Evolutionary conservation across 2,797 vertebrate genomes (phyloP).

Genomic region (Intellagama lesueurii): DNA sequence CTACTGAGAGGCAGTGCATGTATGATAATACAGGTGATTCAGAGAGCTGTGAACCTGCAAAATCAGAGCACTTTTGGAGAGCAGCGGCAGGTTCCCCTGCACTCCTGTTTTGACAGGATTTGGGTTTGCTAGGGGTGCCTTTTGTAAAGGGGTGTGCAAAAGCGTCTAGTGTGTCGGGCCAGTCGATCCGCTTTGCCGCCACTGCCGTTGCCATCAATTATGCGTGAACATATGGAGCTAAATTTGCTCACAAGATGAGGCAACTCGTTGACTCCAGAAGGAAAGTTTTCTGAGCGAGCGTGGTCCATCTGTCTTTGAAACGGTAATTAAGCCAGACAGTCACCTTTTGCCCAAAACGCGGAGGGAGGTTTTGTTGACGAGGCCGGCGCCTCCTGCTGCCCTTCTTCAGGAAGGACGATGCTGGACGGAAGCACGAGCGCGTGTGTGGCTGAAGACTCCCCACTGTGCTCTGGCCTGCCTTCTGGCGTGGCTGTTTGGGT

Average conservation of each 20-base stretch:
- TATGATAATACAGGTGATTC: not conserved
- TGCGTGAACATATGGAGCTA: not conserved
- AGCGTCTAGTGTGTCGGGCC: not conserved
- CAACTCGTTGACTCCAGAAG: conserved; percentile 18
- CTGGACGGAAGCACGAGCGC: not conserved
- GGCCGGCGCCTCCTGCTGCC: not conserved
- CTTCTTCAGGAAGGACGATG: conserved; percentile 36
- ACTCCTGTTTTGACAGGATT: not conserved
- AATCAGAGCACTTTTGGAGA: not conserved
- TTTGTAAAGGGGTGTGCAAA: not conserved
- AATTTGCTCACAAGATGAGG: conserved; percentile 36
- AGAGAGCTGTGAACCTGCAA: conserved; percentile 29
- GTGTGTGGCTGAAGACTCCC: not conserved
- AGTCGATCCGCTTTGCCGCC: not conserved
- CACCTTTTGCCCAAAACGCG: conserved; percentile 34
- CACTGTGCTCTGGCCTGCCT: not conserved
- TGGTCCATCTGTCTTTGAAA: conserved; percentile 45
- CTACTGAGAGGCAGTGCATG: conserved; percentile 13
- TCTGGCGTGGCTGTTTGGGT: not conserved
- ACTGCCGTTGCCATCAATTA: conserved; percentile 14
- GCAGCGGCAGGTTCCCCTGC: too few relatives aligned
- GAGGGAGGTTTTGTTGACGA: conserved; percentile 12
- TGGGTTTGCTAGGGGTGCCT: not conserved
- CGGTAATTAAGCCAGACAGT: not conserved
- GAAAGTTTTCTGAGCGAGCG: conserved; percentile 47